phyloP scores from a whole-genome alignment of 1,140 invertebrate species.

The Helicoverpa zea region DNA sequence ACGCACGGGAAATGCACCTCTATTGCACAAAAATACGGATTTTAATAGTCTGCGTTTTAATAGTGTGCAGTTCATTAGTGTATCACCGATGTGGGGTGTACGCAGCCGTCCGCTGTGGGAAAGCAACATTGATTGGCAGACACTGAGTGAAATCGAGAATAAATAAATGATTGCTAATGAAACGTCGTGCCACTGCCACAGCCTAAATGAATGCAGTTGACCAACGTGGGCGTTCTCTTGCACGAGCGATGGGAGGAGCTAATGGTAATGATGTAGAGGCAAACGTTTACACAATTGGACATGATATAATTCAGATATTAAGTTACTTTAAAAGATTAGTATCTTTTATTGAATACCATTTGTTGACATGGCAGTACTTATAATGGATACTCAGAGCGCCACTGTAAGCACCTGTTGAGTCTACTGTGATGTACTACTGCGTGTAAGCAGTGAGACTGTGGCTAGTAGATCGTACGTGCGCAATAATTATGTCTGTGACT shows the following conservation, averaged over 20 bases:
- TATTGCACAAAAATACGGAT: slow-evolving; percentile 31
- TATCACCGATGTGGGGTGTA: not conserved
- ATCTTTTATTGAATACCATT: too few relatives aligned
- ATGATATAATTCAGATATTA: too few relatives aligned
- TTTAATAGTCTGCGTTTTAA: slow-evolving; percentile 3
- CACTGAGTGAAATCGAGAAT: slow-evolving; percentile 43
- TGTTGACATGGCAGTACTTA: too few relatives aligned
- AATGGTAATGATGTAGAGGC: not conserved
- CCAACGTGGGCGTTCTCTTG: not conserved
- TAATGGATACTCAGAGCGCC: not conserved
- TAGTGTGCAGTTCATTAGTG: slow-evolving; percentile 25
- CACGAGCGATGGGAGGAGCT: slow-evolving; percentile 11
- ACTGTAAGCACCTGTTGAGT: not conserved
- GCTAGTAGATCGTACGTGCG: not conserved
- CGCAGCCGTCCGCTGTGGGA: slow-evolving; percentile 31
- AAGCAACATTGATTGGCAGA: slow-evolving; percentile 43
- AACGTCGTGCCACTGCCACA: slow-evolving; percentile 4
- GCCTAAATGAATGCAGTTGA: slow-evolving; percentile 1
- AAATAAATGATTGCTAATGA: slow-evolving; percentile 40
- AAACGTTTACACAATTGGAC: not conserved
- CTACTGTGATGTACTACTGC: not conserved
- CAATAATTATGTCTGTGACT: slow-evolving; percentile 4
- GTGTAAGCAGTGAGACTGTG: not conserved
- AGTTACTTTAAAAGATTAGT: too few relatives aligned
- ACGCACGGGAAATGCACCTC: slow-evolving; percentile 18